Percentiles rank a stretch among this genome's conserved stretches.
These are phyloP conservation scores for Tinea trinotella DNA, from an alignment of 2,888 invertebrate genomes.

Conservation along the genomic window DNA sequence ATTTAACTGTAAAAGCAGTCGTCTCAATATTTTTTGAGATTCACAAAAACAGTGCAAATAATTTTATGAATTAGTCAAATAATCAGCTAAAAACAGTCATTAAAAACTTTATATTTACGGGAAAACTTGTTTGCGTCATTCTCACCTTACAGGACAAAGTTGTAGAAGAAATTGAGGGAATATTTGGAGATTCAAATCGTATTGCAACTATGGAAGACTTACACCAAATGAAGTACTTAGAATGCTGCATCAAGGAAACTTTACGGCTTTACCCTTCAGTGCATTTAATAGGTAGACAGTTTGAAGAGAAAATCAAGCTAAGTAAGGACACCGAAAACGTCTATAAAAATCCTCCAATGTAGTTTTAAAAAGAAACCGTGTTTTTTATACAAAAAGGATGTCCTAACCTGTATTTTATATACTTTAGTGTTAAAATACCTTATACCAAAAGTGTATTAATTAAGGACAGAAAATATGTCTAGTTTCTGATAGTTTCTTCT, in stretches of 20 bases:
- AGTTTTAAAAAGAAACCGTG: background rate
- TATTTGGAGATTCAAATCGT: constrained; percentile 51
- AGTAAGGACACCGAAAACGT: constrained; percentile 37
- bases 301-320: constrained; percentile 63
- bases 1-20: too few relatives aligned
- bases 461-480: too few relatives aligned
- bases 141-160: constrained; percentile 38
- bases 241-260: constrained; percentile 74
- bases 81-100: too few relatives aligned
- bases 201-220: constrained; percentile 60
- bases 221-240: constrained; percentile 69
- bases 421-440: too few relatives aligned
- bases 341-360: constrained; percentile 8
- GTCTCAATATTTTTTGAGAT: too few relatives aligned
- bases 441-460: too few relatives aligned
- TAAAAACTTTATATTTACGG: too few relatives aligned
- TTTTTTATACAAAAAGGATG: background rate
- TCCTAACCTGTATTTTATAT: too few relatives aligned
- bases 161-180: constrained; percentile 52
- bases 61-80: too few relatives aligned
- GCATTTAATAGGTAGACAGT: constrained; percentile 65
- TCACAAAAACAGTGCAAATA: too few relatives aligned
- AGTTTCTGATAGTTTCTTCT: too few relatives aligned
- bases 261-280: constrained; percentile 73
- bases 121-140: too few relatives aligned